Evolutionary conservation across 2,888 invertebrate species (phyloP).

Genomic region (Macropis europaea): DNA sequence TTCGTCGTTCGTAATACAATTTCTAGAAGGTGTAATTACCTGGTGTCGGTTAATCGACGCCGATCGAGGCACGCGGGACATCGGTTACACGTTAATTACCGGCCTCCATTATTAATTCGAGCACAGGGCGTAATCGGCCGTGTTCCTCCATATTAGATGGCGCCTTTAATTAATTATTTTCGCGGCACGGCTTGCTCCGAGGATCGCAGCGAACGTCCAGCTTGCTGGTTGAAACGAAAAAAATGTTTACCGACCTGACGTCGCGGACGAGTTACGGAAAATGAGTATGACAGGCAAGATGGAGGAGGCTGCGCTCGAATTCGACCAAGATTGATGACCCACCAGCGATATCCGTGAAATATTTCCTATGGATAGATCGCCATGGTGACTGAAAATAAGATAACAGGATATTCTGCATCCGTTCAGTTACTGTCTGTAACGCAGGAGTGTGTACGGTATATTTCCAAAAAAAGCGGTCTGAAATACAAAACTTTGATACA

Average conservation of each 20-base stretch:
- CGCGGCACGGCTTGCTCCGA: conserved; percentile 30
- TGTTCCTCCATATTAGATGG: conserved; percentile 64
- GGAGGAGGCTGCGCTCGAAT: conserved; percentile 29
- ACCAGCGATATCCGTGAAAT: not conserved
- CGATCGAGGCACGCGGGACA: conserved; percentile 57
- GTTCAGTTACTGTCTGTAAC: too few relatives aligned
- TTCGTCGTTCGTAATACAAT: conserved; percentile 55
- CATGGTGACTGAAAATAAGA: not conserved
- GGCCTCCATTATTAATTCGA: conserved; percentile 74
- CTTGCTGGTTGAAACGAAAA: not conserved
- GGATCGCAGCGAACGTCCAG: conserved; percentile 8
- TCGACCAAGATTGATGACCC: conserved; percentile 37
- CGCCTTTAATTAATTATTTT: conserved; percentile 71
- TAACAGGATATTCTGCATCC: not conserved
- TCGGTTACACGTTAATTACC: conserved; percentile 72
- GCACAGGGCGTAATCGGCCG: conserved; percentile 63
- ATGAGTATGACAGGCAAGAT: conserved; percentile 31
- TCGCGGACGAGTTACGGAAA: not conserved
- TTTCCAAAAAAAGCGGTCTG: too few relatives aligned
- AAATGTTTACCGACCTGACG: not conserved
- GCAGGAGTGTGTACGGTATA: too few relatives aligned
- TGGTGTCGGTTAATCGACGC: conserved; percentile 67
- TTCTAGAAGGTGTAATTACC: conserved; percentile 52
- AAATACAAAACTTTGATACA: too few relatives aligned
- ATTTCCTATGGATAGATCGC: not conserved